Evolutionary conservation across 1,140 invertebrate genomes (phyloP).

Genomic region (Nymphalis io): DNA sequence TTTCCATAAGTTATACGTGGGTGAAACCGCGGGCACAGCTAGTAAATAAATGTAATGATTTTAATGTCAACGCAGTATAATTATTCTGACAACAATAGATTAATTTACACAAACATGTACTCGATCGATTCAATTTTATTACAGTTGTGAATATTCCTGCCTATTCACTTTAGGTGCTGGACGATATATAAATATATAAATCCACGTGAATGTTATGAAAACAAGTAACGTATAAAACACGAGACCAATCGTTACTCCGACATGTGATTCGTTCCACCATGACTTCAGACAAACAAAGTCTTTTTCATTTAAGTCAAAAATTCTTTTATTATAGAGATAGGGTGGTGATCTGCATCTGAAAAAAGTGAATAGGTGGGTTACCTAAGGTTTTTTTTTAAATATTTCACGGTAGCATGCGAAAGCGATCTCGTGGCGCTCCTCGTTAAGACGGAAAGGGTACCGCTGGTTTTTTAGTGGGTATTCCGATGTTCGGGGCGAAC

Average conservation of each 20-base stretch:
- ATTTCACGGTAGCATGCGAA: too few relatives aligned
- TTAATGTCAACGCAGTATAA: too few relatives aligned
- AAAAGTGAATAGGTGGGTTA: background rate
- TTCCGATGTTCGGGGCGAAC: too few relatives aligned
- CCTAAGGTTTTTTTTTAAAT: background rate
- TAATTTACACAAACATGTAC: too few relatives aligned
- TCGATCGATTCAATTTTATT: too few relatives aligned
- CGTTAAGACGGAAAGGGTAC: too few relatives aligned
- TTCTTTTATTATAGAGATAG: constrained; percentile 22
- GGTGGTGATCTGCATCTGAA: constrained; percentile 29
- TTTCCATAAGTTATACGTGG: too few relatives aligned
- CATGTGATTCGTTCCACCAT: background rate
- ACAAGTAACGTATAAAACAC: constrained; percentile 24
- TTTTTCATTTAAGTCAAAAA: constrained; percentile 25
- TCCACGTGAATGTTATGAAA: constrained; percentile 24
- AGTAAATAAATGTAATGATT: too few relatives aligned
- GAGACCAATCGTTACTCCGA: constrained; percentile 16
- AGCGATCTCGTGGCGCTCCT: too few relatives aligned
- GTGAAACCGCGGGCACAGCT: too few relatives aligned
- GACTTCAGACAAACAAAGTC: constrained; percentile 29
- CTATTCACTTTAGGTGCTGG: constrained; percentile 19
- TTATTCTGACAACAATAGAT: too few relatives aligned
- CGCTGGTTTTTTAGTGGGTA: too few relatives aligned
- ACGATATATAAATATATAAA: constrained; percentile 31
- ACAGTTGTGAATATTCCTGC: constrained; percentile 11